phyloP scores from a whole-genome alignment of 2,797 vertebrate species.

The Thalassophryne amazonica region DNA sequence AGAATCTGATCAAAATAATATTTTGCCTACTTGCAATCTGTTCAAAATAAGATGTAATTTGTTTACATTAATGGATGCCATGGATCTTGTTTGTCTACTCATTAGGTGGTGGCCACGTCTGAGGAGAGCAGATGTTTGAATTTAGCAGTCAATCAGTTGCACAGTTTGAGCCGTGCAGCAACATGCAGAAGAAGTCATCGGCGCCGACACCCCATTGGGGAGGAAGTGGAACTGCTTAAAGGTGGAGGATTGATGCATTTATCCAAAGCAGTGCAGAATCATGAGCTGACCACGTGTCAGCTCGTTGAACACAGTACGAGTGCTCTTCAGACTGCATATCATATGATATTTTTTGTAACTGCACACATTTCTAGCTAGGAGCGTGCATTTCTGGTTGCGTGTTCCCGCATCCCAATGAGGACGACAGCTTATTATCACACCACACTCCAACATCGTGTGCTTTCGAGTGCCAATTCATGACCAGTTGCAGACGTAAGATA shows the following conservation, averaged over 20 bases:
- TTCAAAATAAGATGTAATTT: neutral
- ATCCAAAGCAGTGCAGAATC: constrained; percentile 1
- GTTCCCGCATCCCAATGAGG: too few species aligned
- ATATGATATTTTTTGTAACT: neutral
- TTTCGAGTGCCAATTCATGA: too few species aligned
- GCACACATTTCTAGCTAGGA: too few species aligned
- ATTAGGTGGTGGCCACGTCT: constrained; percentile 10
- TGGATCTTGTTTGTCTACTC: neutral
- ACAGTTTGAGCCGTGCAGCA: constrained; percentile 10
- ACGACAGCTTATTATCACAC: too few species aligned
- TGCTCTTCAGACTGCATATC: neutral
- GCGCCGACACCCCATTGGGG: constrained; percentile 2
- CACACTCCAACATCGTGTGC: too few species aligned
- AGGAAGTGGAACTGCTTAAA: neutral
- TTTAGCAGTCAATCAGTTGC: constrained; percentile 21
- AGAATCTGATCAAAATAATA: neutral
- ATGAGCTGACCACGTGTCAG: constrained; percentile 2
- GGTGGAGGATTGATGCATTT: too few species aligned
- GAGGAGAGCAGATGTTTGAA: constrained; percentile 31
- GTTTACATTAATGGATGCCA: neutral
- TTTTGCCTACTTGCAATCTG: neutral
- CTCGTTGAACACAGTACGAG: constrained; percentile 1
- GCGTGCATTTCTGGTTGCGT: too few species aligned
- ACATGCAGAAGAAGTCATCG: constrained; percentile 12
- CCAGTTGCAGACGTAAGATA: too few species aligned